These are phyloP conservation scores for Raja brachyura DNA, from an alignment of 2,113 vertebrate species.

Conservation along the genomic window DNA sequence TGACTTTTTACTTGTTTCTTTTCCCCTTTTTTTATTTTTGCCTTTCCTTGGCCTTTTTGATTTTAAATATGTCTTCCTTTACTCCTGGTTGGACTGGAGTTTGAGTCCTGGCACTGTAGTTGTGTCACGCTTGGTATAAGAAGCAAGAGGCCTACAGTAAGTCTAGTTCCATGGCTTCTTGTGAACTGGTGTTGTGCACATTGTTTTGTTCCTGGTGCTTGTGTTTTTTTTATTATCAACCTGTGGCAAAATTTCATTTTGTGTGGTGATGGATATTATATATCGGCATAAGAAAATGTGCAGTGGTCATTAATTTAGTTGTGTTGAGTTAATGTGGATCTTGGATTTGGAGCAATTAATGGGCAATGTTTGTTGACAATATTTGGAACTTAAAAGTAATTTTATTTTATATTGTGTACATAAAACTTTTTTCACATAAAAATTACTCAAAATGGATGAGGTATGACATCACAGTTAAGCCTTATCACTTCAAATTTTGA, in stretches of 20 bases:
- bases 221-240: not conserved
- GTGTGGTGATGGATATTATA: slow-evolving; percentile 21
- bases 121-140: slow-evolving; percentile 72
- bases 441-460: not conserved
- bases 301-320: not conserved
- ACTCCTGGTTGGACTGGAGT: slow-evolving; percentile 64
- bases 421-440: not conserved
- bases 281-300: not conserved
- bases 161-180: slow-evolving; percentile 45
- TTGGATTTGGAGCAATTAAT: slow-evolving; percentile 46
- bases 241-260: not conserved
- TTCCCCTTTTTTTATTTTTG: not conserved
- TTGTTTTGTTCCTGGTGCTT: slow-evolving; percentile 18
- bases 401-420: not conserved
- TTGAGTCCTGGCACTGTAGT: slow-evolving; percentile 73
- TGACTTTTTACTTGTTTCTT: slow-evolving; percentile 51
- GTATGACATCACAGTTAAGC: not conserved
- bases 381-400: not conserved
- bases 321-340: slow-evolving; percentile 43
- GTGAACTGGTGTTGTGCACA: not conserved
- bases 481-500: not conserved
- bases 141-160: slow-evolving; percentile 71
- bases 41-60: slow-evolving; percentile 15
- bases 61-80: slow-evolving; percentile 54
- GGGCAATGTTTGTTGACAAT: slow-evolving; percentile 16